Conservation (phyloP, 2,888 invertebrate species). For the Acleris emargana region DNA sequence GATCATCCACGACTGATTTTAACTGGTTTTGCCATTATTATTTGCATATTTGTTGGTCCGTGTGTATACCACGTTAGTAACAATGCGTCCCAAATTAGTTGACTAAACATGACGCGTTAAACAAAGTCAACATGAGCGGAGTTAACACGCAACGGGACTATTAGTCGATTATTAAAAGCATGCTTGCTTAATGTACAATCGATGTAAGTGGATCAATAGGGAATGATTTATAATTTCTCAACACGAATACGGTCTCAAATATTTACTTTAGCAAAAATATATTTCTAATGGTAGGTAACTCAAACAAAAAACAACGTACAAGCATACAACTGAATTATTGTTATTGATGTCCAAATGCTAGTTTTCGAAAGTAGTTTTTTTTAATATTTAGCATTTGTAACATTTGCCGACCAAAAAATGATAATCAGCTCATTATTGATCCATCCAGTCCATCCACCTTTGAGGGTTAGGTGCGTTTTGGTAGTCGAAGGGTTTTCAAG, state of each 20-base stretch:
- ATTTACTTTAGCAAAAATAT: background rate
- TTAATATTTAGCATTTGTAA: too few relatives aligned
- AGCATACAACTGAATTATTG: too few relatives aligned
- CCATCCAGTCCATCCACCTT: too few relatives aligned
- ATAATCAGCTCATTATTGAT: too few relatives aligned
- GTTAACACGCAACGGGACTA: conserved; percentile 65
- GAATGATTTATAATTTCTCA: conserved; percentile 61
- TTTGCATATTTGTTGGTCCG: background rate
- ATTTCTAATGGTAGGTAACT: too few relatives aligned
- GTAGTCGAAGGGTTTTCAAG: too few relatives aligned
- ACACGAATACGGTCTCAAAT: conserved; percentile 9
- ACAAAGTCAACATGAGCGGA: conserved; percentile 52
- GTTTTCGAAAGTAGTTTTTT: too few relatives aligned
- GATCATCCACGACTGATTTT: background rate
- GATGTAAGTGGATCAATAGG: conserved; percentile 63
- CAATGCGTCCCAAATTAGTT: conserved; percentile 21
- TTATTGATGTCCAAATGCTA: too few relatives aligned
- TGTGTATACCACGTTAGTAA: conserved; percentile 7
- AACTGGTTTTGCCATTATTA: background rate
- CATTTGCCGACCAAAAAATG: too few relatives aligned
- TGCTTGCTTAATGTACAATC: conserved; percentile 69
- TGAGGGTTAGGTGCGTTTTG: too few relatives aligned
- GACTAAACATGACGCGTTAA: conserved; percentile 40
- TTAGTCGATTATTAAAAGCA: conserved; percentile 69
- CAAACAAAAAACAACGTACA: too few relatives aligned